phyloP scores from a whole-genome alignment of 2,113 vertebrate genomes.

The Varanus komodoensis region DNA sequence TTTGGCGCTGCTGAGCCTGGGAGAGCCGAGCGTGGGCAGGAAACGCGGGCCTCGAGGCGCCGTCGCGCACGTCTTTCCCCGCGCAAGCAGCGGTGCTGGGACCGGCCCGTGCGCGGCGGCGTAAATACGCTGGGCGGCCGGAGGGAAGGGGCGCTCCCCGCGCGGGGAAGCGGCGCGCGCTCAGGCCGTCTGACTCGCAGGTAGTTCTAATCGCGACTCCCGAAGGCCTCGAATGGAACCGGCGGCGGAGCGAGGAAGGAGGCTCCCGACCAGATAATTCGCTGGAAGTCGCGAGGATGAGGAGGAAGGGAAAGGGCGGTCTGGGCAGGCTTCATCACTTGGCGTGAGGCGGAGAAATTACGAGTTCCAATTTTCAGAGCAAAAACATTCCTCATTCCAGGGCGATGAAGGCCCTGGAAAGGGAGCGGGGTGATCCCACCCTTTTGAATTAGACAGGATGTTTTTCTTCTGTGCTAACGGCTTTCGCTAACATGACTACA shows the following conservation, averaged over 20 bases:
- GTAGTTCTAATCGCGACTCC: neutral
- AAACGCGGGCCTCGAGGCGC: neutral
- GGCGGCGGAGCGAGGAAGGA: neutral
- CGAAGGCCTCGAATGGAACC: neutral
- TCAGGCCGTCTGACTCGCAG: neutral
- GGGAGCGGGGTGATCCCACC: neutral
- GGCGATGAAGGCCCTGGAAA: neutral
- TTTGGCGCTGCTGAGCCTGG: rapidly evolving
- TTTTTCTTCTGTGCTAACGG: conserved; percentile 9
- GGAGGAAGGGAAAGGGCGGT: too few species aligned
- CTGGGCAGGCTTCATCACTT: neutral
- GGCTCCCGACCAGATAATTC: neutral
- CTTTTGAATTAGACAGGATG: conserved; percentile 13
- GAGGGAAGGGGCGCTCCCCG: too few species aligned
- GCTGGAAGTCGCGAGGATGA: neutral
- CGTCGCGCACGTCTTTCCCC: neutral
- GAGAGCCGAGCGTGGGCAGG: neutral
- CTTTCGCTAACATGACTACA: neutral
- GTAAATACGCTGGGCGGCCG: too few species aligned
- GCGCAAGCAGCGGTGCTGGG: too few species aligned
- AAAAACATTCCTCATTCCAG: neutral
- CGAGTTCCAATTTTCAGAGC: neutral
- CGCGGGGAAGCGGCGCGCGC: neutral
- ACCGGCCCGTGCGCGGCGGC: neutral
- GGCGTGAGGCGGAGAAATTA: neutral